Evolutionary conservation across 2,113 vertebrate species (phyloP), one percentile per base, ranked within the genome.

Genomic region (Platysternon megacephalum): DNA sequence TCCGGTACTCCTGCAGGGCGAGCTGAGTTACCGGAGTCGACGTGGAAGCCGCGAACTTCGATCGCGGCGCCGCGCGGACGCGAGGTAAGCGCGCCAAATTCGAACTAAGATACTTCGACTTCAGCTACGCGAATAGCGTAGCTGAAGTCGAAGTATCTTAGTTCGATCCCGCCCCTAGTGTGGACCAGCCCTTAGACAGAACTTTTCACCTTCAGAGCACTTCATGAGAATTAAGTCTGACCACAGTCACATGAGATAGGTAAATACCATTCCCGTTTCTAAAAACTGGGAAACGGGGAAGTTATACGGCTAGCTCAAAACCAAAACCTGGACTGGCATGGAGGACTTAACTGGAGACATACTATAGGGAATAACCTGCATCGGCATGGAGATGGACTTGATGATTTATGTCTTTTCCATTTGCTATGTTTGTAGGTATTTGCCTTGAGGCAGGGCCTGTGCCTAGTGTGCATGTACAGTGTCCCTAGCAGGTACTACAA

Each of bases 291-390:
- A 13, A 88, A 88, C 68, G 2, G 9, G 46, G 46, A 91, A 12
- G 14, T 87, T 79, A 91, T 22, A 42, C 79, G 65, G 90, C 46
- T 82, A 32, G 82, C 48, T 85, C 85, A 85, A 95, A 95, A 91
- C 65, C 84, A 86, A 86, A 95, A 80, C 72, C 78, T 46, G 82
- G n/a, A 68, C 42, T 95, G 56, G 65, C 86, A 82, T 42, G 95
- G 82, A 94, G 65, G 26, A 95, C 76, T 65, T 95, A 93, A 94
- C 4, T 84, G 78, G 95, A 94, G 79, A 92, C 79, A 79, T 92
- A 55, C 78, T 92, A 39, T 0, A 1, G 49, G 55, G 61, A 94
- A 95, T 46, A 92, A 89, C 0, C 0, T 95, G 83, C 52, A 46
- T 56, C 35, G 78, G 80, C 44, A 95, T 95, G 35, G 19, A 91